phyloP scores from a whole-genome alignment of 2,113 vertebrate species.

The Tachuris rubrigastra region DNA sequence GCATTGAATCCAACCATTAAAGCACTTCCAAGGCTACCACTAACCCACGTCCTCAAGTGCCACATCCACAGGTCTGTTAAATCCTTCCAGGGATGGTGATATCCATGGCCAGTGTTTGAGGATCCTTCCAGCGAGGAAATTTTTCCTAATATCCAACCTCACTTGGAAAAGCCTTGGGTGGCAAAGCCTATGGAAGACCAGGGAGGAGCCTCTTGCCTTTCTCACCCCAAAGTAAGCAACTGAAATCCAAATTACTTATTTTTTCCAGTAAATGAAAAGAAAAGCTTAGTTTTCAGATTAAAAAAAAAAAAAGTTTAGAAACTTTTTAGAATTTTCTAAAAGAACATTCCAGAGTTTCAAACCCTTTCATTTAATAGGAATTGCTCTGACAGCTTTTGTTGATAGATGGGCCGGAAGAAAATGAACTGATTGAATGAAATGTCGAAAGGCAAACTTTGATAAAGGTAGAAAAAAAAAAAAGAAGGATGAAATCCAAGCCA shows the following conservation, averaged over 20 bases:
- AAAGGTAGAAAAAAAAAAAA: background rate
- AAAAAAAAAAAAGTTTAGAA: no score
- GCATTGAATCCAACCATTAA: no score
- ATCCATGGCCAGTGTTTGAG: no score
- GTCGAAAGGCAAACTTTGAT: background rate
- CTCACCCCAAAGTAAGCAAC: background rate
- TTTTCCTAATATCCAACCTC: no score
- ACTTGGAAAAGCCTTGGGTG: background rate
- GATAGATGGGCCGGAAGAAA: background rate
- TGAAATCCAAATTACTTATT: background rate
- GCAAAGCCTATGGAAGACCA: background rate
- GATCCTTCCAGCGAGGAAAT: no score
- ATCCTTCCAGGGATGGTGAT: no score
- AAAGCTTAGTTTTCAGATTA: background rate
- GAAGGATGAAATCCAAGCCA: background rate
- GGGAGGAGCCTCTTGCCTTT: background rate
- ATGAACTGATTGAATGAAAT: background rate
- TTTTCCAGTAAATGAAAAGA: background rate
- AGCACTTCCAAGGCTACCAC: no score
- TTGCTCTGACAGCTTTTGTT: background rate
- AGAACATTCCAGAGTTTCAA: background rate
- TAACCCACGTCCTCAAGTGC: no score
- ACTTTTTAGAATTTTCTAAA: background rate
- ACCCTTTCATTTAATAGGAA: background rate
- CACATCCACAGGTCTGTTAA: no score